These are phyloP conservation scores for Lasioglossum leucozonium DNA, from an alignment of 2,888 invertebrate genomes.

Conservation along the genomic window DNA sequence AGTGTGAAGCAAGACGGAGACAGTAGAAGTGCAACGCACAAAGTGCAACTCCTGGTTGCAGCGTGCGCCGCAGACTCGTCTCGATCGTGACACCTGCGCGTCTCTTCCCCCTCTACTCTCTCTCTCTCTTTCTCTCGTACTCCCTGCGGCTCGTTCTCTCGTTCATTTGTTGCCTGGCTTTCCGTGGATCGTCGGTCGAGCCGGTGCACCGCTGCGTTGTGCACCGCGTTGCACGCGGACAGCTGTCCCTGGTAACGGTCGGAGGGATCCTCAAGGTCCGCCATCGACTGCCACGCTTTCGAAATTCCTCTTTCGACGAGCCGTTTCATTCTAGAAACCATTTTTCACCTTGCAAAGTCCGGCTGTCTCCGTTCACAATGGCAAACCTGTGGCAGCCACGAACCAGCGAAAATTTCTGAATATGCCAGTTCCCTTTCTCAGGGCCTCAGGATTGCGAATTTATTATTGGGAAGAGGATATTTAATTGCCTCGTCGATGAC, in stretches of 20 bases:
- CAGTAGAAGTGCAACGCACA: slow-evolving; percentile 41
- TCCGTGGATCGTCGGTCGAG: slow-evolving; percentile 42
- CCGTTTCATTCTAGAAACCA: slow-evolving; percentile 8
- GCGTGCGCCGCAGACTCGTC: slow-evolving; percentile 51
- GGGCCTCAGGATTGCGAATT: too few species aligned
- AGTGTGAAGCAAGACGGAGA: background rate
- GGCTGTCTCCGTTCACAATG: background rate
- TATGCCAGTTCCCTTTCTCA: too few species aligned
- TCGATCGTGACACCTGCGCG: slow-evolving; percentile 67
- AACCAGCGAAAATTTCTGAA: background rate
- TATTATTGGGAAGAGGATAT: too few species aligned
- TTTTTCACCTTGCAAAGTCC: background rate
- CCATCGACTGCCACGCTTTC: slow-evolving; percentile 59
- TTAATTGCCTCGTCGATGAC: too few species aligned
- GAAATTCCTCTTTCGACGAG: slow-evolving; percentile 52
- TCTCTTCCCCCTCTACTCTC: slow-evolving; percentile 9
- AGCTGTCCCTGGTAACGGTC: slow-evolving; percentile 73
- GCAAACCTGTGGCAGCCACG: background rate
- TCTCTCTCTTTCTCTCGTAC: background rate
- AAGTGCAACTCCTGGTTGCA: slow-evolving; percentile 50
- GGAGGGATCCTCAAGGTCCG: slow-evolving; percentile 68
- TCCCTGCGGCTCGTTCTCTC: slow-evolving; percentile 31
- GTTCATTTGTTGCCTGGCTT: slow-evolving; percentile 51
- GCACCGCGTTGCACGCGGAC: slow-evolving; percentile 53
- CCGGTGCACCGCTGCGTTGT: slow-evolving; percentile 52